phyloP scores from a whole-genome alignment of 2,888 invertebrate species.

The Cataglyphis albicans region DNA sequence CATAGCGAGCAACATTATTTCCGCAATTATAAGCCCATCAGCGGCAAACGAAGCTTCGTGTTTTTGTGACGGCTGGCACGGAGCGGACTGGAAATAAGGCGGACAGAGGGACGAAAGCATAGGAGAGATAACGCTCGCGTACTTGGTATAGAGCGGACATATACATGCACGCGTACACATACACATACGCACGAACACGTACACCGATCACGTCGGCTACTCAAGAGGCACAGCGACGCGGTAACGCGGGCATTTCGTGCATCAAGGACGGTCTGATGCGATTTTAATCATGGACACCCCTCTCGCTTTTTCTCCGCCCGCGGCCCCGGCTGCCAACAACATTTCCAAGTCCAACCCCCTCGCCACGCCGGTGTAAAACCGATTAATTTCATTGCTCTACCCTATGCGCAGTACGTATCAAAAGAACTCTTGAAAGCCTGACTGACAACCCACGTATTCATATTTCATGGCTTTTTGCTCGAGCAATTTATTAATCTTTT shows the following conservation, averaged over 20 bases:
- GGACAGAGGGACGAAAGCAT: slow-evolving; percentile 64
- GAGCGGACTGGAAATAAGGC: slow-evolving; percentile 62
- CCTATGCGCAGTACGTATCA: slow-evolving; percentile 52
- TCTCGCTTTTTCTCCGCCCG: slow-evolving; percentile 69
- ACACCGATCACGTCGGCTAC: slow-evolving; percentile 41
- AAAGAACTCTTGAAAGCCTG: slow-evolving; percentile 62
- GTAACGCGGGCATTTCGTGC: slow-evolving; percentile 80
- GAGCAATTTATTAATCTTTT: slow-evolving; percentile 53
- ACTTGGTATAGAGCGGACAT: slow-evolving; percentile 19
- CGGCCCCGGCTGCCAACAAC: slow-evolving; percentile 57
- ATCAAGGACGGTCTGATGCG: slow-evolving; percentile 79
- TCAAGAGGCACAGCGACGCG: slow-evolving; percentile 58
- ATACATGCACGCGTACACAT: neutral
- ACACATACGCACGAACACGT: neutral
- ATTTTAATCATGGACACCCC: slow-evolving; percentile 79
- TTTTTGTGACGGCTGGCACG: slow-evolving; percentile 72
- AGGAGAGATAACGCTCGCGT: slow-evolving; percentile 62
- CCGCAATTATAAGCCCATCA: slow-evolving; percentile 82
- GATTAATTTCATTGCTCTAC: slow-evolving; percentile 72
- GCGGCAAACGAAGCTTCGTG: slow-evolving; percentile 74
- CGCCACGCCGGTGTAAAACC: slow-evolving; percentile 68
- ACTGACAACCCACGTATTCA: slow-evolving; percentile 62
- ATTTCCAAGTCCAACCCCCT: slow-evolving; percentile 70
- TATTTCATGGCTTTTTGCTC: slow-evolving; percentile 63
- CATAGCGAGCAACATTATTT: slow-evolving; percentile 61